A percentile compares a stretch with the other conserved stretches of the same genome.
Evolutionary conservation across 37 sponge, comb jelly and placozoan species (phyloP).

Genomic region (Bolinopsis microptera): DNA sequence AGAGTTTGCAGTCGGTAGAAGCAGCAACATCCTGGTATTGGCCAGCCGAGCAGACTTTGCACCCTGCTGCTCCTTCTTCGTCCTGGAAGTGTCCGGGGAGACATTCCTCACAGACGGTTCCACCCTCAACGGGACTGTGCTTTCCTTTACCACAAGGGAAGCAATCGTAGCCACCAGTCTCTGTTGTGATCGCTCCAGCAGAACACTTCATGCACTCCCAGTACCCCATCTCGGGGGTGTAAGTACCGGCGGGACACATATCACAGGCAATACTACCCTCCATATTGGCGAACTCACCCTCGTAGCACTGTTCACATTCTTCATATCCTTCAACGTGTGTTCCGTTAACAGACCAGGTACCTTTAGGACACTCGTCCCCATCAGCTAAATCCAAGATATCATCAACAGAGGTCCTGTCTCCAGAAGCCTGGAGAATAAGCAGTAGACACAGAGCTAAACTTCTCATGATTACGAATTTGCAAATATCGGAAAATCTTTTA

Average conservation of each 20-base stretch:
- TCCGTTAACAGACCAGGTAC: neutral
- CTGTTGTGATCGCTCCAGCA: neutral
- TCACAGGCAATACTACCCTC: neutral
- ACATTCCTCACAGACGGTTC: slow-evolving; percentile 12
- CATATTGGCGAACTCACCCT: neutral
- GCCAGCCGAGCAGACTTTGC: slow-evolving; percentile 36
- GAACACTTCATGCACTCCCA: slow-evolving; percentile 54
- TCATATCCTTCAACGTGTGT: neutral
- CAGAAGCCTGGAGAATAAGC: neutral
- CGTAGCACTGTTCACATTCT: neutral
- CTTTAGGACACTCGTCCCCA: neutral
- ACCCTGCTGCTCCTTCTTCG: slow-evolving; percentile 8
- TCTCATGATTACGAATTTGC: neutral
- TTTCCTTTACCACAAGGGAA: neutral
- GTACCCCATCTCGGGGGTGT: slow-evolving; percentile 6
- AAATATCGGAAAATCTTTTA: too few species aligned
- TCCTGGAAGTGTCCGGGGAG: slow-evolving; percentile 14
- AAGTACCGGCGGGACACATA: slow-evolving; percentile 7
- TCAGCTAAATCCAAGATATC: neutral
- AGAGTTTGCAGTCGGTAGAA: neutral
- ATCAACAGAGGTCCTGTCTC: neutral
- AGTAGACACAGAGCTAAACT: neutral
- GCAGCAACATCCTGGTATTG: slow-evolving; percentile 16
- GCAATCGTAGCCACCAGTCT: neutral
- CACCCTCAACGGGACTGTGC: slow-evolving; percentile 17